Evolutionary conservation across 1,140 invertebrate species (phyloP).

Genomic region (Leptopilina boulardi): DNA sequence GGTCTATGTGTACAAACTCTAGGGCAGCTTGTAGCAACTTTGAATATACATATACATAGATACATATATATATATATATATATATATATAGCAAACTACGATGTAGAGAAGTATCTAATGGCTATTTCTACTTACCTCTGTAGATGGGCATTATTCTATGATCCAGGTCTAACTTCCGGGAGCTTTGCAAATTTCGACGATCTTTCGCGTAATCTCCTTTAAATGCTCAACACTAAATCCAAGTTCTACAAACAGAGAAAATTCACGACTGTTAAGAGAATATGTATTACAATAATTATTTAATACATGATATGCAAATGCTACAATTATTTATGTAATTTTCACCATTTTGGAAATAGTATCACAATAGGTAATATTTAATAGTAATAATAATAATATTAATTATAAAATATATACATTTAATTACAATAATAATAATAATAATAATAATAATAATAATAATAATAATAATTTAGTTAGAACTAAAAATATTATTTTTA

Average conservation of each 20-base stretch:
- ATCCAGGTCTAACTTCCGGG: constrained; percentile 10
- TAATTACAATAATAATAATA: no score
- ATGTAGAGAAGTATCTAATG: constrained; percentile 23
- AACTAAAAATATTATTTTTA: no score
- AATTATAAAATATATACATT: no score
- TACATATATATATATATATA: no score
- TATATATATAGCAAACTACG: no score
- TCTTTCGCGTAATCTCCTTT: constrained; percentile 17
- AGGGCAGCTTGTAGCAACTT: constrained; percentile 52
- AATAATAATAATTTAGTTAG: no score
- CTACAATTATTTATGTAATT: background rate
- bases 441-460: no score
- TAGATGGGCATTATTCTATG: constrained; percentile 21
- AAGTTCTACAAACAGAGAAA: background rate
- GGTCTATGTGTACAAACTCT: constrained; percentile 51
- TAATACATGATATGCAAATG: background rate
- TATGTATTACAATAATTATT: background rate
- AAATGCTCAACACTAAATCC: constrained; percentile 17
- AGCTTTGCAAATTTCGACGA: constrained; percentile 13
- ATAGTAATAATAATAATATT: no score
- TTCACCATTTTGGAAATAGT: no score
- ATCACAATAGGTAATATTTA: no score
- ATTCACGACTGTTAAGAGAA: background rate
- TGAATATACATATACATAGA: no score
- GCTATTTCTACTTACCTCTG: constrained; percentile 8